These are phyloP conservation scores for Parnassius apollo DNA, from an alignment of 2,888 invertebrate genomes.

Conservation along the genomic window DNA sequence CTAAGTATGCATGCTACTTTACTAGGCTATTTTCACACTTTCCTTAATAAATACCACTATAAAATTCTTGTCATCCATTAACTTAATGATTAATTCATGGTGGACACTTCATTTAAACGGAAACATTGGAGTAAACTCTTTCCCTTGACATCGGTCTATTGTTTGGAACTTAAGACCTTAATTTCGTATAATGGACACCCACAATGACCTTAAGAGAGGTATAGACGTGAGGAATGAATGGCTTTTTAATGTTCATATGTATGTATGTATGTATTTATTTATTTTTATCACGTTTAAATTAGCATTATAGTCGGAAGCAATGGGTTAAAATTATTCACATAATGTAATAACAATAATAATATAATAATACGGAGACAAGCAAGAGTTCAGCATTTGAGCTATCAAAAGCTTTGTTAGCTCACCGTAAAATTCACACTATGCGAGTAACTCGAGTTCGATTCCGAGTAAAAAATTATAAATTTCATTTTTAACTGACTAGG, in stretches of 20 bases:
- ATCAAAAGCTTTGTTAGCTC: too few relatives aligned
- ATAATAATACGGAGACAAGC: too few relatives aligned
- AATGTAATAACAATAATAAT: too few relatives aligned
- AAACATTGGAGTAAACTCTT: not conserved
- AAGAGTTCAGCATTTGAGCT: too few relatives aligned
- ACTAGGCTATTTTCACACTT: slow-evolving; percentile 3
- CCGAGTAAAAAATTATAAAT: too few relatives aligned
- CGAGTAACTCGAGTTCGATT: too few relatives aligned
- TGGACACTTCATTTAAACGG: slow-evolving; percentile 5
- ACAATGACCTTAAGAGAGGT: slow-evolving; percentile 8
- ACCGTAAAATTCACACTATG: too few relatives aligned
- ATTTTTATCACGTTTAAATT: too few relatives aligned
- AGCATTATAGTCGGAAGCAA: too few relatives aligned
- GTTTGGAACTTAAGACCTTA: slow-evolving; percentile 10
- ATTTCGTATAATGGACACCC: not conserved
- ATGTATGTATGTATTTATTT: not conserved
- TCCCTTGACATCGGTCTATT: slow-evolving; percentile 16
- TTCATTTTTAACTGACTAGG: too few relatives aligned
- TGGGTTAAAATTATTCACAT: too few relatives aligned
- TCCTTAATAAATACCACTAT: not conserved
- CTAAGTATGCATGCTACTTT: not conserved
- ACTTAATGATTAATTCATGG: slow-evolving; percentile 19
- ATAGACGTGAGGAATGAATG: not conserved
- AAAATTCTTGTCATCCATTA: not conserved
- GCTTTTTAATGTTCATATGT: not conserved